phyloP scores from a whole-genome alignment of 2,113 vertebrate species.

The Phaetusa simplex region DNA sequence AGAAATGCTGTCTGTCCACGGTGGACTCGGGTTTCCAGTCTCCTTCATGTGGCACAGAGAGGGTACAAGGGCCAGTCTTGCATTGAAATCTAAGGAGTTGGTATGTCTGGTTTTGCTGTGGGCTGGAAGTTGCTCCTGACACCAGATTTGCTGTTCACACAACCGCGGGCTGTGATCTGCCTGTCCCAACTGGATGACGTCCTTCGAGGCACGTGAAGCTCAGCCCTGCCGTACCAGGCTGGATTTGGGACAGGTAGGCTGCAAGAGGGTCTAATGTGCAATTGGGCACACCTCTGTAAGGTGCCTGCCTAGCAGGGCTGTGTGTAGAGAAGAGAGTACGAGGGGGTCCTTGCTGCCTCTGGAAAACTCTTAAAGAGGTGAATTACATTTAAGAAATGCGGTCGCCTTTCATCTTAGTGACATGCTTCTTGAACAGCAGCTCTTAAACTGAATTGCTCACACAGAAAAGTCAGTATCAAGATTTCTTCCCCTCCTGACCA shows the following conservation, averaged over 20 bases:
- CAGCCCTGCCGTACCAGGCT: neutral
- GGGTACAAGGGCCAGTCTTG: neutral
- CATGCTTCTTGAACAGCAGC: neutral
- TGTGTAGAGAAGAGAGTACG: accelerated
- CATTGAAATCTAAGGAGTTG: neutral
- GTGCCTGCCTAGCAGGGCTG: neutral
- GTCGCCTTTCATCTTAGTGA: neutral
- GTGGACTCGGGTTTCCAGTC: neutral
- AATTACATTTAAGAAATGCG: neutral
- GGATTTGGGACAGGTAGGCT: neutral
- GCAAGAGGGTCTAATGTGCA: neutral
- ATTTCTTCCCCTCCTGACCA: neutral
- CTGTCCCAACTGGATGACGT: neutral
- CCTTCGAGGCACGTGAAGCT: neutral
- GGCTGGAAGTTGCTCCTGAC: neutral
- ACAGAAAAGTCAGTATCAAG: neutral
- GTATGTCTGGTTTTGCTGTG: neutral
- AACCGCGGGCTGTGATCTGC: neutral
- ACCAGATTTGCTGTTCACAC: neutral
- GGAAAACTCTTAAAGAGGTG: neutral
- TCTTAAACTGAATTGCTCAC: neutral
- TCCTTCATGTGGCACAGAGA: neutral
- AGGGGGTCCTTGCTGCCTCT: neutral
- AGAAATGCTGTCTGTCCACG: neutral
- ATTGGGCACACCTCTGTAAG: neutral